Evolutionary conservation across 2,113 vertebrate species (phyloP).

Genomic region (Fregata magnificens): DNA sequence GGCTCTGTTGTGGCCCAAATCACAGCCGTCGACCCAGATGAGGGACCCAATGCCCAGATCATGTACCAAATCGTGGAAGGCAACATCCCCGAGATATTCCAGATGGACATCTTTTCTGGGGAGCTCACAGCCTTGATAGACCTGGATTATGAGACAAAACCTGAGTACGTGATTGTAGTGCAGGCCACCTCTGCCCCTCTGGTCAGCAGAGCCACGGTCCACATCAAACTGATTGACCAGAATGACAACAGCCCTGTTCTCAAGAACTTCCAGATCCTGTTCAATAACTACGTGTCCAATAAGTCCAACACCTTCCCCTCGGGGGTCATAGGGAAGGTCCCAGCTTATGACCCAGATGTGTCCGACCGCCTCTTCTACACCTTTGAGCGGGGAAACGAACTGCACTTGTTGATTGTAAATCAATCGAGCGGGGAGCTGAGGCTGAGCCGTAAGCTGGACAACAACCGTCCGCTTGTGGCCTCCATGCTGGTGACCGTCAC

Average conservation of each 20-base stretch:
- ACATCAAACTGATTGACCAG: slow-evolving; percentile 91
- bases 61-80: slow-evolving; percentile 99
- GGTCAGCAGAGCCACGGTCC: slow-evolving; percentile 93
- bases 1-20: slow-evolving; percentile 97
- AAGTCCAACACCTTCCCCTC: slow-evolving; percentile 96
- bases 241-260: slow-evolving; percentile 94
- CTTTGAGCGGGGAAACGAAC: slow-evolving; percentile 93
- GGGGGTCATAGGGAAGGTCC: slow-evolving; percentile 91
- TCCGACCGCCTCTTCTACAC: slow-evolving; percentile 93
- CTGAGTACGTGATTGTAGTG: slow-evolving; percentile 94
- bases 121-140: slow-evolving; percentile 97
- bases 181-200: slow-evolving; percentile 96
- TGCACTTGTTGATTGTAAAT: slow-evolving; percentile 94
- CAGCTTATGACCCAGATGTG: slow-evolving; percentile 94
- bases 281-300: slow-evolving; percentile 98
- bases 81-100: slow-evolving; percentile 97
- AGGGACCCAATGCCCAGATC: slow-evolving; percentile 94
- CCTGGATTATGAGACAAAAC: slow-evolving; percentile 91
- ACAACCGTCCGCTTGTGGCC: slow-evolving; percentile 95
- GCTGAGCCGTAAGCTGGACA: slow-evolving; percentile 96
- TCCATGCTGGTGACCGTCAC: slow-evolving; percentile 96
- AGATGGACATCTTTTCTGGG: slow-evolving; percentile 99
- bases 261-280: slow-evolving; percentile 96
- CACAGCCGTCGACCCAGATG: slow-evolving; percentile 92
- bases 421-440: slow-evolving; percentile 94